Base-by-base conservation (phyloP, 2,888 invertebrate species). In the Agrochola circellaris region DNA sequence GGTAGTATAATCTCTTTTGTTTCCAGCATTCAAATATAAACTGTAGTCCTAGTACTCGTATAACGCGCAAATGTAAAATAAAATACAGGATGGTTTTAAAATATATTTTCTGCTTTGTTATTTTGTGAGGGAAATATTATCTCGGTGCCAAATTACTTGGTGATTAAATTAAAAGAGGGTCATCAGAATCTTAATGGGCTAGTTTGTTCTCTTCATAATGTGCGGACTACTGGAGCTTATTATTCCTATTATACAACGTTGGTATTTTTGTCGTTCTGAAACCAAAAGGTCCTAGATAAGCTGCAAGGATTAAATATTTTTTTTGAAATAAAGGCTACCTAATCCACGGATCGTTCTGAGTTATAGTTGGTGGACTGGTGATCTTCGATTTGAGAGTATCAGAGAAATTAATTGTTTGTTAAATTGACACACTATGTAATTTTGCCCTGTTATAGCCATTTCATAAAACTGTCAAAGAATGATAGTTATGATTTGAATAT, bases 111-210 rank as follows among this genome's bases (percentile, higher is more conserved):
- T 56, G 78, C 45, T 58, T 74, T 74, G 65, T 86, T 86, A 64
- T 75, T 83, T 76, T 73, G 75, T 26, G 51, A 69, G 65, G 60
- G 26, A 73, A 72, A 83, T 77, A 77, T 85, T 73, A 73, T 86
- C 62, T 77, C 45, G 58, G 73, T 81, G 81, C 85, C 85, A 81
- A 81, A 81, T 84, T 85, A 81, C 81, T 81, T 54, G 67, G 85
- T 61, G 60, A 73, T 85, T 85, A 81, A 81, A 81, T 64, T 68
- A 85, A 81, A 79, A 84, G 79, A 84, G 79, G 83, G 79, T 69
- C 81, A 71, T 81, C 30, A 79, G 30, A 62, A 67, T 74, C 71
- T 72, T 74, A 77, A 86, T 83, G 68, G 77, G 67, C 58, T 83
- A 83, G 86, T 84, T 83, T 67, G 61, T 66, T 79, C 42, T 67